Conservation (phyloP, 64 coral and sea anemone genomes). For the Porites lutea region DNA sequence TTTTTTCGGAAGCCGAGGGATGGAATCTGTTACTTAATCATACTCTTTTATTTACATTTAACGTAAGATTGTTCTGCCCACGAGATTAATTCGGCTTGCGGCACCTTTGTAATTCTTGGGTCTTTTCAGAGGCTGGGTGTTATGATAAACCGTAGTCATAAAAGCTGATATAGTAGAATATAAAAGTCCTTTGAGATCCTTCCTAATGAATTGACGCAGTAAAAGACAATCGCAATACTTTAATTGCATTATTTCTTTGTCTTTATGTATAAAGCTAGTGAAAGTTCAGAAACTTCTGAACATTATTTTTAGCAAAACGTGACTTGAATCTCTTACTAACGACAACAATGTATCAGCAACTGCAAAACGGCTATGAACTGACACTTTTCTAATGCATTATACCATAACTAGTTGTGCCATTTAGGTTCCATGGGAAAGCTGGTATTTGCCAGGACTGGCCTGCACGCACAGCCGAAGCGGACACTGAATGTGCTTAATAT, state of each 20-base stretch:
- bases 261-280: not conserved
- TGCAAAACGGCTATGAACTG: not conserved
- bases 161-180: not conserved
- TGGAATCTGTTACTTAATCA: conserved; percentile 12
- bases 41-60: conserved; percentile 13
- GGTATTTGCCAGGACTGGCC: no score
- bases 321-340: not conserved
- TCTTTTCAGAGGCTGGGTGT: not conserved
- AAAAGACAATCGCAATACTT: not conserved
- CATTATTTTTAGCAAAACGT: not conserved
- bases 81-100: conserved; percentile 32
- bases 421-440: no score
- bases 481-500: no score
- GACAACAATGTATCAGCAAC: not conserved
- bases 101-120: not conserved
- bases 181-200: not conserved
- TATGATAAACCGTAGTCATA: not conserved
- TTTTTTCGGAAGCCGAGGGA: not conserved
- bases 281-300: not conserved
- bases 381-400: not conserved
- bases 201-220: not conserved
- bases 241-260: not conserved
- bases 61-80: not conserved
- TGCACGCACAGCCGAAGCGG: no score
- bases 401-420: not conserved